phyloP scores from a whole-genome alignment of 2,113 vertebrate species.

The Muntiacus muntjak region DNA sequence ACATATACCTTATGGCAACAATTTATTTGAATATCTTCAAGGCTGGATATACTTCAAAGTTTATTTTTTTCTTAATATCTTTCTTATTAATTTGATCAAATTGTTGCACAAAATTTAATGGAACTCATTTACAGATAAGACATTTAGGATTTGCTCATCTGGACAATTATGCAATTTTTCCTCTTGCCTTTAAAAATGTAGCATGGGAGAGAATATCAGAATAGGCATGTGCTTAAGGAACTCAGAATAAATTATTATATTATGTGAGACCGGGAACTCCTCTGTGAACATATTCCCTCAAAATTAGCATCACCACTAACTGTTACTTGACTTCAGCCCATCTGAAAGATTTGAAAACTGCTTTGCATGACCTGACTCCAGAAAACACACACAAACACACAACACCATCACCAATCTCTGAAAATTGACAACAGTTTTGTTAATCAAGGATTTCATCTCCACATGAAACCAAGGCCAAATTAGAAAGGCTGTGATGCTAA shows the following conservation, averaged over 20 bases:
- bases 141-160: not conserved
- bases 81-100: not conserved
- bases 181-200: not conserved
- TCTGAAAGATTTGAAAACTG: slow-evolving; percentile 68
- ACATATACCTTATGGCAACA: not conserved
- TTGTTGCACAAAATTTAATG: not conserved
- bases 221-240: slow-evolving; percentile 14
- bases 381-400: not conserved
- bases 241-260: slow-evolving; percentile 22
- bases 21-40: slow-evolving; percentile 9
- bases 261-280: not conserved
- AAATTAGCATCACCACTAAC: slow-evolving; percentile 50
- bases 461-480: slow-evolving; percentile 70
- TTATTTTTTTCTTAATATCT: slow-evolving; percentile 15
- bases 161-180: not conserved
- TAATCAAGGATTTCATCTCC: slow-evolving; percentile 79
- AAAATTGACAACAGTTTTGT: slow-evolving; percentile 73
- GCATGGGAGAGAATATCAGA: not conserved
- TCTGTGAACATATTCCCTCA: slow-evolving; percentile 58
- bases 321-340: slow-evolving; percentile 67
- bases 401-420: slow-evolving; percentile 35
- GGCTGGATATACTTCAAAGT: slow-evolving; percentile 5
- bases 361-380: slow-evolving; percentile 40
- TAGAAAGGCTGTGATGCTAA: slow-evolving; percentile 66
- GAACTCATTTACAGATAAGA: not conserved